A percentile compares a stretch with the other conserved stretches of the same genome.
Evolutionary conservation across 1,140 invertebrate species (phyloP).

Genomic region (Drosophila tristis): DNA sequence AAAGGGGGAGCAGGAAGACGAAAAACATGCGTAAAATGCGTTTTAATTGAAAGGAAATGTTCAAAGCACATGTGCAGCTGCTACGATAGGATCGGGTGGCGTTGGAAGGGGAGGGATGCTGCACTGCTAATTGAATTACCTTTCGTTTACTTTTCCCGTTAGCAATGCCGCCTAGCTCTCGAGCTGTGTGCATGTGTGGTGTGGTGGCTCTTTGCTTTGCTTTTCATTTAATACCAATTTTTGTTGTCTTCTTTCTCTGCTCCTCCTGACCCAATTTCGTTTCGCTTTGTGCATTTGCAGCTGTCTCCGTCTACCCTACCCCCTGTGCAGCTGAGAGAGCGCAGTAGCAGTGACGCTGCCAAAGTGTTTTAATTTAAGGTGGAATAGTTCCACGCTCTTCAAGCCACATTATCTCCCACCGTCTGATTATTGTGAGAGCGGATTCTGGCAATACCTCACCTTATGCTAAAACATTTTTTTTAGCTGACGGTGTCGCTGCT

Average conservation of each 20-base stretch:
- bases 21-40: conserved; percentile 67
- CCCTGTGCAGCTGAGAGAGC: conserved; percentile 54
- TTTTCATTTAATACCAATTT: conserved; percentile 56
- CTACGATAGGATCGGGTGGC: neutral
- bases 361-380: too few relatives aligned
- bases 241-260: conserved; percentile 29
- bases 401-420: too few relatives aligned
- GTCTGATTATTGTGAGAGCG: too few relatives aligned
- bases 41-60: conserved; percentile 80
- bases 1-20: neutral
- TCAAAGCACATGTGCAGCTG: conserved; percentile 65
- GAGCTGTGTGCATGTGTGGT: conserved; percentile 10
- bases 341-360: conserved; percentile 1
- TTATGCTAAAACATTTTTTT: too few relatives aligned
- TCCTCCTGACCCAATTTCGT: conserved; percentile 45
- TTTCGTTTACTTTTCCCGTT: conserved; percentile 55
- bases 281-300: conserved; percentile 46
- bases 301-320: conserved; percentile 38
- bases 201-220: conserved; percentile 36
- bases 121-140: conserved; percentile 76
- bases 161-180: conserved; percentile 52
- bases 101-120: conserved; percentile 1
- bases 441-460: too few relatives aligned
- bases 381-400: too few relatives aligned
- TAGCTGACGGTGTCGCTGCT: too few relatives aligned